phyloP scores from a whole-genome alignment of 1,140 invertebrate genomes.

The Cataglyphis hispanica region DNA sequence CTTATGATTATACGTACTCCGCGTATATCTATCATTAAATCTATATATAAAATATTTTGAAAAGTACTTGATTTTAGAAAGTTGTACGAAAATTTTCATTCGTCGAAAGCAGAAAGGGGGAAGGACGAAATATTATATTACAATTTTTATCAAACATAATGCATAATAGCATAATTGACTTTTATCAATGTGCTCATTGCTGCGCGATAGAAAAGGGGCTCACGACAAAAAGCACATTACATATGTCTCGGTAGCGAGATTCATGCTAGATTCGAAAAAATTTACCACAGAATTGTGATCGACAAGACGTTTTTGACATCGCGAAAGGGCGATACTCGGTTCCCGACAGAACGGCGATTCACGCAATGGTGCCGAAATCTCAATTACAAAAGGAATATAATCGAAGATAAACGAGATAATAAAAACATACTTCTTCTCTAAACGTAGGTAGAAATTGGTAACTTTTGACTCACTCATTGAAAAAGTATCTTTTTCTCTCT shows the following conservation, averaged over 20 bases:
- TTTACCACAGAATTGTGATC: background rate
- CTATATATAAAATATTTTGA: constrained; percentile 29
- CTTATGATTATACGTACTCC: constrained; percentile 25
- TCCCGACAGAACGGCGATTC: constrained; percentile 73
- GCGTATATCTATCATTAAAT: constrained; percentile 31
- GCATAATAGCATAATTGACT: constrained; percentile 23
- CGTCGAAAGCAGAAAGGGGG: background rate
- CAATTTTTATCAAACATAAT: background rate
- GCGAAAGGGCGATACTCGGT: constrained; percentile 46
- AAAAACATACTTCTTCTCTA: constrained; percentile 84
- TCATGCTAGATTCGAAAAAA: constrained; percentile 8
- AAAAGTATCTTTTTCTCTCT: constrained; percentile 79
- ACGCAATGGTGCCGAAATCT: constrained; percentile 82
- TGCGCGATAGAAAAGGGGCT: background rate
- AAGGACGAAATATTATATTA: background rate
- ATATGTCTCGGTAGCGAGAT: background rate
- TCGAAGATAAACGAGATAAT: constrained; percentile 85
- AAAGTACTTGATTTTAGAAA: constrained; percentile 8
- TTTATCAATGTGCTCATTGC: constrained; percentile 4
- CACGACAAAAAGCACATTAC: background rate
- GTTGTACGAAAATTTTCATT: background rate
- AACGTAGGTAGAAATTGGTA: constrained; percentile 86
- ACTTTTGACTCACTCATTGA: constrained; percentile 86
- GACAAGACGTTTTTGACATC: background rate
- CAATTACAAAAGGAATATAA: constrained; percentile 85